phyloP scores from a whole-genome alignment of 1,140 invertebrate genomes.

The Latrodectus geometricus region DNA sequence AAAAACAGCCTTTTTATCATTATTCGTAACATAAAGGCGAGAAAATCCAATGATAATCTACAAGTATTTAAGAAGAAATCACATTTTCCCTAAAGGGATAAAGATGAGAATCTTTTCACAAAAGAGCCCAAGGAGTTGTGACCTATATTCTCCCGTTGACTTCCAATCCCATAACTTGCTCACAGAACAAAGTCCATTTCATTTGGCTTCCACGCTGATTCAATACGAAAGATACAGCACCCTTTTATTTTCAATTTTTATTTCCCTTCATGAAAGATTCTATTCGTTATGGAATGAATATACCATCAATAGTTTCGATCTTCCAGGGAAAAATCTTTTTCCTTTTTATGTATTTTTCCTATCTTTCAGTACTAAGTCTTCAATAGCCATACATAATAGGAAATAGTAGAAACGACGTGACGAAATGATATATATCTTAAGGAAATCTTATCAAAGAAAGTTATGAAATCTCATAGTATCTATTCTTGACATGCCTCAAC shows the following conservation, averaged over 20 bases:
- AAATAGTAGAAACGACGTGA: too few relatives aligned
- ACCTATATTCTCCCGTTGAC: neutral
- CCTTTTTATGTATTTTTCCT: neutral
- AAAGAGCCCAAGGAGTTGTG: neutral
- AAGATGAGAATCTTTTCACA: constrained; percentile 7
- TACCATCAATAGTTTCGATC: constrained; percentile 3
- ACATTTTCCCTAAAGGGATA: neutral
- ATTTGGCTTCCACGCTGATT: constrained; percentile 19
- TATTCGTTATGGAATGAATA: constrained; percentile 1
- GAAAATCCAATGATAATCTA: constrained; percentile 5
- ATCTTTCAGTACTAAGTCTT: too few relatives aligned
- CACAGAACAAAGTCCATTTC: constrained; percentile 31
- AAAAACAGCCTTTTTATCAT: too few relatives aligned
- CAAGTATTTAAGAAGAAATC: constrained; percentile 15
- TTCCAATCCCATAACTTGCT: constrained; percentile 26
- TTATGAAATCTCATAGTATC: too few relatives aligned
- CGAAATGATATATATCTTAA: too few relatives aligned
- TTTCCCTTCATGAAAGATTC: neutral
- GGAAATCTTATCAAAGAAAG: too few relatives aligned
- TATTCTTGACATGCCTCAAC: too few relatives aligned
- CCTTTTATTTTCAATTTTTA: neutral
- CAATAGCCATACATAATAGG: too few relatives aligned
- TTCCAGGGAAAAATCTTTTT: neutral
- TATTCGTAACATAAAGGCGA: neutral
- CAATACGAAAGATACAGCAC: neutral